Percentiles rank a stretch among this genome's conserved stretches.
Conservation (phyloP, 2,888 invertebrate species). For the Odontocolon sp. region DNA sequence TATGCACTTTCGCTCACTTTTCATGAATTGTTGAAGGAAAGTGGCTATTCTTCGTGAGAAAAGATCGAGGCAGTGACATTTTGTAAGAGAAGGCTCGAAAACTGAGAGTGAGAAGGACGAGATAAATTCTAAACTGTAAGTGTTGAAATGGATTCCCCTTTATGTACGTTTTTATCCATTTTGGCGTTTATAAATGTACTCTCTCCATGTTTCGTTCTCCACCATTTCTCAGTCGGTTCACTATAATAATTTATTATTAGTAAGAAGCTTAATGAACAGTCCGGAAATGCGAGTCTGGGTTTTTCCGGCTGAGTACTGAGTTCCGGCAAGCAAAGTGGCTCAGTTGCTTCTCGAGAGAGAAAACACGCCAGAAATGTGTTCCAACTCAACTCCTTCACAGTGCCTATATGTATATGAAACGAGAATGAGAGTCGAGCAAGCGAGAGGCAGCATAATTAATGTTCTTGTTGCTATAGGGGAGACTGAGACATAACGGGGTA, state of each 20-base stretch:
- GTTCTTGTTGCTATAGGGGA: constrained; percentile 32
- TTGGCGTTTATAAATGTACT: no score
- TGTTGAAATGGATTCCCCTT: neutral
- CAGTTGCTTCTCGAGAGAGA: constrained; percentile 33
- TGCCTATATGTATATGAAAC: constrained; percentile 12
- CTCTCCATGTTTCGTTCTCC: neutral
- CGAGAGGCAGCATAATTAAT: constrained; percentile 48
- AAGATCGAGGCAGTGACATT: neutral
- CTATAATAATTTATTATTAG: constrained; percentile 54
- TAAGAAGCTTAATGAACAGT: constrained; percentile 55
- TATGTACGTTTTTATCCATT: no score
- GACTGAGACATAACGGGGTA: no score
- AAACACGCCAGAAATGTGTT: constrained; percentile 44
- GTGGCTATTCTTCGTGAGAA: neutral
- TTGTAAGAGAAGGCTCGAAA: no score
- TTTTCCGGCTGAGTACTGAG: constrained; percentile 50
- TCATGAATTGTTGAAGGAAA: constrained; percentile 29
- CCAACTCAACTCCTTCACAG: neutral
- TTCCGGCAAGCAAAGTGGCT: constrained; percentile 48
- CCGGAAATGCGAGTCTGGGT: constrained; percentile 37
- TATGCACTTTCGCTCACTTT: neutral
- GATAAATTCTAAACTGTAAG: no score
- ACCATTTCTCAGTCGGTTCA: neutral
- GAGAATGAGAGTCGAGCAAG: constrained; percentile 11
- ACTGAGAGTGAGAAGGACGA: no score